phyloP scores from a whole-genome alignment of 2,888 invertebrate species.

The Nysson spinosus region DNA sequence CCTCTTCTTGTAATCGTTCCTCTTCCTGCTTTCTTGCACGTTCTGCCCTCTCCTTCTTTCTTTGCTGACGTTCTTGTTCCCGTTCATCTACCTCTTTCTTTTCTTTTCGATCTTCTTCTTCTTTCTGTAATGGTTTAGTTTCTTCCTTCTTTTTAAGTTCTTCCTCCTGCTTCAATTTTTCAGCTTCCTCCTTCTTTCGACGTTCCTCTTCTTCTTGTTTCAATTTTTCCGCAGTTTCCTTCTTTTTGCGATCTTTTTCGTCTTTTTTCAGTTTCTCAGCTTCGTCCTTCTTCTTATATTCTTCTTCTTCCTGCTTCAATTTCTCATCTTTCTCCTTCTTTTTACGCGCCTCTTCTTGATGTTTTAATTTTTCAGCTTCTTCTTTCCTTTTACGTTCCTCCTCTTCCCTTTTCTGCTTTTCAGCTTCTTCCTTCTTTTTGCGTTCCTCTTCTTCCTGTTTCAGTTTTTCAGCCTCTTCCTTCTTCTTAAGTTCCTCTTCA shows the following conservation, averaged over 20 bases:
- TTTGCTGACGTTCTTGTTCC: slow-evolving; percentile 8
- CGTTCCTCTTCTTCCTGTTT: slow-evolving; percentile 24
- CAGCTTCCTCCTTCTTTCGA: slow-evolving; percentile 68
- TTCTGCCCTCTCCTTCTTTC: slow-evolving; percentile 51
- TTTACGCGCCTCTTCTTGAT: slow-evolving; percentile 66
- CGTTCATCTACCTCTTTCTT: too few relatives aligned
- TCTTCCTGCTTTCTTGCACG: slow-evolving; percentile 46
- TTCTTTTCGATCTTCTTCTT: slow-evolving; percentile 21
- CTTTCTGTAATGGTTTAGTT: slow-evolving; percentile 20
- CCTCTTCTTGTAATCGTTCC: slow-evolving; percentile 59
- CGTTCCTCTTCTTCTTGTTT: slow-evolving; percentile 69
- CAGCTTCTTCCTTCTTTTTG: slow-evolving; percentile 43
- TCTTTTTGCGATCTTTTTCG: slow-evolving; percentile 36
- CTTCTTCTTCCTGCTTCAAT: slow-evolving; percentile 22
- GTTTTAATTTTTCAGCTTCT: slow-evolving; percentile 22
- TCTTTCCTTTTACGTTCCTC: slow-evolving; percentile 56
- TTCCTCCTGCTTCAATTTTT: slow-evolving; percentile 61
- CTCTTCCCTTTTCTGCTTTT: slow-evolving; percentile 29
- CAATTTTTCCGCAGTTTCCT: slow-evolving; percentile 27
- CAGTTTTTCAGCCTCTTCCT: slow-evolving; percentile 54
- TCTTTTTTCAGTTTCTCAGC: slow-evolving; percentile 20
- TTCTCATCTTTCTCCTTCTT: slow-evolving; percentile 55
- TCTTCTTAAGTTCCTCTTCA: slow-evolving; percentile 31
- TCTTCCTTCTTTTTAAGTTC: slow-evolving; percentile 28
- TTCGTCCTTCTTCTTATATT: not conserved